Base-by-base conservation (phyloP, 1,140 invertebrate species). In the Hetaerina americana region DNA sequence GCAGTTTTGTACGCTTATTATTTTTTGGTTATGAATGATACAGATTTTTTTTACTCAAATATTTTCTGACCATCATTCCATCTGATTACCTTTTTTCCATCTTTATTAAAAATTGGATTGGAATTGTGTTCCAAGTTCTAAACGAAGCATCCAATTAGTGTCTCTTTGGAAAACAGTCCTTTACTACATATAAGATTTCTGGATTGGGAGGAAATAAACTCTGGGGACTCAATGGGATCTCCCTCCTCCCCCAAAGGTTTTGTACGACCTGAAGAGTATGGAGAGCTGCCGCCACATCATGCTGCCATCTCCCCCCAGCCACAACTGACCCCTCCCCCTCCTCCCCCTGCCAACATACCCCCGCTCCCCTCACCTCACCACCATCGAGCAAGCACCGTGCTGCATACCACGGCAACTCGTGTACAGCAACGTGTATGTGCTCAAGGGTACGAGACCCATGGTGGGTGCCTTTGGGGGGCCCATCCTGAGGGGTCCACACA, bases 191-290 rank as follows among this genome's bases (percentile, higher is more conserved):
- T 15, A 8, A 8, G 15, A 15, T 40, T 40, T 40, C 15, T 8
- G 31, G 31, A 40, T 15, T 8, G 5, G 31, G 15, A 15, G 15
- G 15, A 40, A 15, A 40, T 40, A 8, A 40, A 40, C 15, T 40
- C 15, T 8, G 15, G 5, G 15, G 31, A 40, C 5, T 8, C 15
- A 40, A 40, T 8, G 15, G 31, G 31, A 40, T 5, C 5, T 8
- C 31, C 31, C 5, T 40, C 15, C 5, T 40, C 15, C 15, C 15
- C 31, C 5, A 40, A 40, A 57, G 71, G 71, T 72, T 26, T 22
- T 72, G n/a, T 40, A 72, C 31, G 71, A 72, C 68, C 67, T 72
- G 10, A 27, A 27, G 69, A 70, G 24, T 3, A 12, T 57, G 22
- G 40, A 57, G 40, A 57, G 40, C 22, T n/a, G 40, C 10, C 15